phyloP scores from a whole-genome alignment of 64 coral and sea anemone genomes.

The Montipora efflorescens region DNA sequence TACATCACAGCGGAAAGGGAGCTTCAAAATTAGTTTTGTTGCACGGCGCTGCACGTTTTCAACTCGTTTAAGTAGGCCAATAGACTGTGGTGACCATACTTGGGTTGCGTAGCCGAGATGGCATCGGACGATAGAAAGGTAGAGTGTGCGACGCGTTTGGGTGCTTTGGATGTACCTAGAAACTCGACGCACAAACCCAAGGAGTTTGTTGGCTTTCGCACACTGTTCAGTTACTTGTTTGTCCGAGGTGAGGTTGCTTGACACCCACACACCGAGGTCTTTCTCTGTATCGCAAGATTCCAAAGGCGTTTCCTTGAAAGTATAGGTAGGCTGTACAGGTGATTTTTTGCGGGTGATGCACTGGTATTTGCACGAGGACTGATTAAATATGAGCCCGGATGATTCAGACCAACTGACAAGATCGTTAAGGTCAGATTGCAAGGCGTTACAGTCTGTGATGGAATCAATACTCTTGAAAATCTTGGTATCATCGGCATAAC shows the following conservation, averaged over 20 bases:
- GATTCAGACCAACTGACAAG: not conserved
- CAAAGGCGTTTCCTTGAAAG: constrained; percentile 12
- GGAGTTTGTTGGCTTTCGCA: constrained; percentile 51
- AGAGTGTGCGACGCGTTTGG: constrained; percentile 28
- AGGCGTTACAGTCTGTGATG: not conserved
- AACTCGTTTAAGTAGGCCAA: constrained; percentile 27
- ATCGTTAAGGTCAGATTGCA: not conserved
- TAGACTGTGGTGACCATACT: constrained; percentile 73
- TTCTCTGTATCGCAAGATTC: constrained; percentile 39
- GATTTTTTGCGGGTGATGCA: constrained; percentile 9
- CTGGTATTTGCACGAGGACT: not conserved
- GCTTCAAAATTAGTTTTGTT: constrained; percentile 41
- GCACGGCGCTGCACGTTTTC: constrained; percentile 47
- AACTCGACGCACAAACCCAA: constrained; percentile 38
- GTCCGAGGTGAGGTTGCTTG: constrained; percentile 37
- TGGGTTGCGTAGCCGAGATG: constrained; percentile 49
- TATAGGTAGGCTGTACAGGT: constrained; percentile 4
- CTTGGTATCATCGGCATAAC: not conserved
- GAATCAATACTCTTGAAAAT: not conserved
- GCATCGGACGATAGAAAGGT: constrained; percentile 29
- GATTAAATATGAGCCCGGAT: not conserved
- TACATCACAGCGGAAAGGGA: constrained; percentile 46
- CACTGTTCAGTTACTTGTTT: constrained; percentile 19
- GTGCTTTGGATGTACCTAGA: constrained; percentile 44
- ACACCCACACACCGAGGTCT: constrained; percentile 43